A percentile compares a stretch with the other conserved stretches of the same genome.
Conservation (phyloP, 2,888 invertebrate species). For the Tetranychus piercei region DNA sequence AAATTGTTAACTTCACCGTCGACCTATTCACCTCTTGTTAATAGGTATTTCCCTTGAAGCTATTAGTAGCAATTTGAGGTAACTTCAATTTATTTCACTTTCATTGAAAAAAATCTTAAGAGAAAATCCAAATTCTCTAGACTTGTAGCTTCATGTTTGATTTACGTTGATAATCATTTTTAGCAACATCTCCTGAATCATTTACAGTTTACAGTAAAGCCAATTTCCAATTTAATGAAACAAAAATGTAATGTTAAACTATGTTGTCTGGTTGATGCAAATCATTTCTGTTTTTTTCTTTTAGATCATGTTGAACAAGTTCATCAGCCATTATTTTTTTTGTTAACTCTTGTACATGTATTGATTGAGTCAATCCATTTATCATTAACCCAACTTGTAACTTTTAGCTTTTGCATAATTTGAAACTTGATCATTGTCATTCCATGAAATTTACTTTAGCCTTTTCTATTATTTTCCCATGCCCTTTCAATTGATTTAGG, state of each 20-base stretch:
- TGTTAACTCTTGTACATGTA: too few relatives aligned
- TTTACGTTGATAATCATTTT: neutral
- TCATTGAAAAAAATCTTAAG: neutral
- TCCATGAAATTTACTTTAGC: too few relatives aligned
- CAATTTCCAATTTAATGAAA: neutral
- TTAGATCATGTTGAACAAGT: too few relatives aligned
- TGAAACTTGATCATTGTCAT: too few relatives aligned
- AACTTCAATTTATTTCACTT: neutral
- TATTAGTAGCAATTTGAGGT: neutral
- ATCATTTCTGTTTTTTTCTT: neutral
- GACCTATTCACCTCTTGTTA: neutral
- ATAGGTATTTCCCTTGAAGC: neutral
- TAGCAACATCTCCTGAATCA: neutral
- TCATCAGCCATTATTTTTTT: too few relatives aligned
- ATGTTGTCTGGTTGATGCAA: neutral
- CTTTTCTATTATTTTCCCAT: too few relatives aligned
- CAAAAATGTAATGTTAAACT: neutral
- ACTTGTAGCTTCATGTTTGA: neutral
- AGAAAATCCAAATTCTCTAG: neutral
- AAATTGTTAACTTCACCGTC: neutral
- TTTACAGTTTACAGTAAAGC: neutral
- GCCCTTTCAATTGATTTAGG: too few relatives aligned
- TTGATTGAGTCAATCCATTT: too few relatives aligned
- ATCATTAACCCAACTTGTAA: too few relatives aligned
- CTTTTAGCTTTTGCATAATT: too few relatives aligned